A percentile compares a stretch with the other conserved stretches of the same genome.
These are phyloP conservation scores for Polydrusus tereticollis DNA, from an alignment of 2,888 invertebrate species.

Conservation along the genomic window DNA sequence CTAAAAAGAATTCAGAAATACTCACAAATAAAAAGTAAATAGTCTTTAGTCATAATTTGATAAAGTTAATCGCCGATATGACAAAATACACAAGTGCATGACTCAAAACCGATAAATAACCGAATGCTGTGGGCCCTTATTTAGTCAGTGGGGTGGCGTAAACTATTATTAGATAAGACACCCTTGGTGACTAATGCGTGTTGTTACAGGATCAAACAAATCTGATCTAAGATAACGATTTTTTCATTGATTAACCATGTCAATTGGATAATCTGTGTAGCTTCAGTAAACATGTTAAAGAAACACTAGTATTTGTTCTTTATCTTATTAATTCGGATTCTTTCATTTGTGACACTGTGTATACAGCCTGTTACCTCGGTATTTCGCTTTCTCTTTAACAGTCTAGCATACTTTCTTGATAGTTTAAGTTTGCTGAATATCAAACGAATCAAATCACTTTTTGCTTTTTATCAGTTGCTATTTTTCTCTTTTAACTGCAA, in stretches of 20 bases:
- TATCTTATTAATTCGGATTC: neutral
- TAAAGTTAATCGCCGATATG: constrained; percentile 5
- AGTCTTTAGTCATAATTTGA: constrained; percentile 12
- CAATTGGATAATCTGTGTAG: neutral
- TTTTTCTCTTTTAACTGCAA: too few species aligned
- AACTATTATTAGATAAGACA: constrained; percentile 26
- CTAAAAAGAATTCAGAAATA: neutral
- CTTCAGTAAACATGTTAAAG: neutral
- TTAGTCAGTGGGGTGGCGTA: constrained; percentile 18
- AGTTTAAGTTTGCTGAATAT: constrained; percentile 8
- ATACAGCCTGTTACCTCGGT: neutral
- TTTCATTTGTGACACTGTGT: neutral
- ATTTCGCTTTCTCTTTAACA: constrained; percentile 21
- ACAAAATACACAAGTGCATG: constrained; percentile 17
- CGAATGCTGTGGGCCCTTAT: constrained; percentile 9
- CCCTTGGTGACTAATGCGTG: constrained; percentile 27
- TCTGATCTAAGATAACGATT: neutral
- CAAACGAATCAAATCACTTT: neutral
- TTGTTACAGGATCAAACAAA: constrained; percentile 8
- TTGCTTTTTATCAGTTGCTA: neutral
- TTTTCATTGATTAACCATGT: neutral
- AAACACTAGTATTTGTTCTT: too few species aligned
- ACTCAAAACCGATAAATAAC: constrained; percentile 32
- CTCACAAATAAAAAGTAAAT: too few species aligned
- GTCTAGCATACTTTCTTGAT: constrained; percentile 15